Evolutionary conservation across 2,797 vertebrate species (phyloP).

Genomic region (Peromyscus aztecus): DNA sequence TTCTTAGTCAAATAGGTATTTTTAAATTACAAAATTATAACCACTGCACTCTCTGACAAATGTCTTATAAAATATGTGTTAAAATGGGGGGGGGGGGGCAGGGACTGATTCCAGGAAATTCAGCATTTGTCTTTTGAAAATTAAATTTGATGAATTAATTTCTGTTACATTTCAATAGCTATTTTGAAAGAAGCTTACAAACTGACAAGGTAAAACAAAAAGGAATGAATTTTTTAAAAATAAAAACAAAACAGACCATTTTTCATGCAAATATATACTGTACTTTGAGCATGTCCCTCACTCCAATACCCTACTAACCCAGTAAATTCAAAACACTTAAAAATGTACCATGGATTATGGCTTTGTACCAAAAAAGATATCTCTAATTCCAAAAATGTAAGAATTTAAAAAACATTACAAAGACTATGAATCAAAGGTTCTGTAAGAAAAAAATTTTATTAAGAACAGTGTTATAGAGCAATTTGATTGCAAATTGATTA

Average conservation of each 20-base stretch:
- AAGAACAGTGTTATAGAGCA: not conserved
- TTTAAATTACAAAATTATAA: not conserved
- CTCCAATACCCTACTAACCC: accelerated
- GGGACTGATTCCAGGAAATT: not conserved
- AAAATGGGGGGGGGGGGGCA: not conserved
- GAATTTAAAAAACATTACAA: not conserved
- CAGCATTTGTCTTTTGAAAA: conserved; percentile 37
- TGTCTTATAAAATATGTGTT: not conserved
- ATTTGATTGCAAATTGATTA: not conserved
- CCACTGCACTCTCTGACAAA: not conserved
- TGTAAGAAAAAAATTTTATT: not conserved
- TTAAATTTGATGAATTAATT: conserved; percentile 4
- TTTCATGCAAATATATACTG: not conserved
- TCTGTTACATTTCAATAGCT: not conserved
- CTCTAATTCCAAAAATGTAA: not conserved
- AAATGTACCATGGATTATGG: not conserved
- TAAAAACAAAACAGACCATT: not conserved
- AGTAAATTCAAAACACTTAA: not conserved
- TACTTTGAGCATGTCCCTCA: not conserved
- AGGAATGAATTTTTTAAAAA: not conserved
- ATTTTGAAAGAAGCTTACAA: not conserved
- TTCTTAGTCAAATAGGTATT: not conserved
- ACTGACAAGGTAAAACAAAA: conserved; percentile 26
- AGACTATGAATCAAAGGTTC: conserved; percentile 15
- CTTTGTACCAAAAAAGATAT: conserved; percentile 14